Percentiles rank a stretch among this genome's conserved stretches.
Conservation (phyloP, 2,888 invertebrate genomes). For the Nineta flava region DNA sequence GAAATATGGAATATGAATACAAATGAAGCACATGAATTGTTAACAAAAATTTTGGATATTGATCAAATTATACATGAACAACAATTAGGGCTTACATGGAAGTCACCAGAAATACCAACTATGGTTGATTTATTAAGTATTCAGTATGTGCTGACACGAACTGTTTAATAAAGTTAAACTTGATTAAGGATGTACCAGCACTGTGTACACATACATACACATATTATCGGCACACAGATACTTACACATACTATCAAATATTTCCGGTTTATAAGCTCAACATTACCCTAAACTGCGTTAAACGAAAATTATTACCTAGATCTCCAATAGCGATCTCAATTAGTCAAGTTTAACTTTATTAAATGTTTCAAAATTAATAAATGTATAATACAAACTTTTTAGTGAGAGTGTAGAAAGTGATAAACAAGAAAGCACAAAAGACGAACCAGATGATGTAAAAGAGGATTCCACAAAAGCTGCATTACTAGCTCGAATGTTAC, state of each 20-base stretch:
- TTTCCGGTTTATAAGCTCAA: no score
- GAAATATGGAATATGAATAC: conserved; percentile 45
- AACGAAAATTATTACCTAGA: no score
- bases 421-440: background rate
- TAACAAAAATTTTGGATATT: conserved; percentile 36
- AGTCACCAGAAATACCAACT: conserved; percentile 28
- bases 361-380: no score
- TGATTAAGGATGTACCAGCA: background rate
- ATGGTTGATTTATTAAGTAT: conserved; percentile 32
- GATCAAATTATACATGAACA: conserved; percentile 47
- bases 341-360: no score
- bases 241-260: no score
- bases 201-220: no score
- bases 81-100: conserved; percentile 40
- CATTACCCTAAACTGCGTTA: no score
- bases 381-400: no score
- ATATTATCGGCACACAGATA: no score
- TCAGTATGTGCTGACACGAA: conserved; percentile 13
- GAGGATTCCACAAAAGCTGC: conserved; percentile 9
- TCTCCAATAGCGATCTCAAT: no score
- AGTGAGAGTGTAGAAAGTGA: no score
- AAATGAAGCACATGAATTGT: conserved; percentile 29
- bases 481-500: conserved; percentile 43
- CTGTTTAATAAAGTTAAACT: background rate
- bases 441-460: conserved; percentile 10